Base-by-base conservation (phyloP, 2,113 vertebrate species). In the Baryphthengus martii region DNA sequence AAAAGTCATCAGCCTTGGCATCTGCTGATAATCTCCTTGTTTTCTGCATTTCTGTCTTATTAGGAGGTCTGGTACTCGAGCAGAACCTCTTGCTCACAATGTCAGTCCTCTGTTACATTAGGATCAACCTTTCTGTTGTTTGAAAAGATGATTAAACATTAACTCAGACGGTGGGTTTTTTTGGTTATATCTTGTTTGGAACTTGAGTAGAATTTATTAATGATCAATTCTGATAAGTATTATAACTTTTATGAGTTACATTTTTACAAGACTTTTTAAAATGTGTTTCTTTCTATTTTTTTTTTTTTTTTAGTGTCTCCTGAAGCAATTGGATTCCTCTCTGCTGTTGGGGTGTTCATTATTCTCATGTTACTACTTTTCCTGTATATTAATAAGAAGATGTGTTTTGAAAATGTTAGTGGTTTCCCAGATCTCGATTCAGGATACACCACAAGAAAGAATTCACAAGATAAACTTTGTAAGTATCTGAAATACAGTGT, bases 331-430 rank as follows among this genome's bases (percentile, higher is more conserved):
- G 99, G 99, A 89, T 99, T 99, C 97, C 98, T 99, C 91, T 99
- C 99, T 49, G 99, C 99, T 73, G 98, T 99, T 2, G 99, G 99
- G 8, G 98, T 99, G 90, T 99, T 99, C 98, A 98, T 99, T 97
- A 94, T 99, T 97, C 98, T 99, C 88, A 98, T 99, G 98, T 98
- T 99, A 85, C 97, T 99, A 50, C 98, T 99, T 94, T 99, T 99
- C 98, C 98, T 99, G 92, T 99, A 99, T 97, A 98, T 99, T 97
- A 99, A 99, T 97, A 99, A 99, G 98, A 99, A 99, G 98, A 98
- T 99, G 98, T 98, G 98, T 71, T 98, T 99, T 76, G 99, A 99
- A 97, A 99, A 98, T 95, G 97, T 98, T 95, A 99, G 98, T 94
- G 98, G 97, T 89, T 99, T 99, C 96, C 98, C 98, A 97, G 98